Conservation (phyloP, 2,113 vertebrate species). For the Microcebus jonahi region DNA sequence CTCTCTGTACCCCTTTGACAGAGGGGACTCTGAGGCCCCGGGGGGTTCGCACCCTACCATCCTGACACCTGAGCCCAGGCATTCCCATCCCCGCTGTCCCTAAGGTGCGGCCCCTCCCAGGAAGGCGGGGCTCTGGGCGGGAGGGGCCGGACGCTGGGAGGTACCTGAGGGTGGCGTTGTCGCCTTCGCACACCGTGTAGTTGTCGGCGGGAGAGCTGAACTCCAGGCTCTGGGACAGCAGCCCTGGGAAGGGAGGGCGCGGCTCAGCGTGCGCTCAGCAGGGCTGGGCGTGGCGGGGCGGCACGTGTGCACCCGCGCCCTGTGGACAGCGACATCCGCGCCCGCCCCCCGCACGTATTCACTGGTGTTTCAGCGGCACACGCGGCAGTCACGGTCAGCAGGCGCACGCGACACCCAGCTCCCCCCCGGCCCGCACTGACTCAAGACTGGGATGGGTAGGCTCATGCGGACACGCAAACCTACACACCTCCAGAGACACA, state of each 20-base stretch:
- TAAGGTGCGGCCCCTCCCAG: not conserved
- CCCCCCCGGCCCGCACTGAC: not conserved
- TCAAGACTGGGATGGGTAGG: not conserved
- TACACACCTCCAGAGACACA: not conserved
- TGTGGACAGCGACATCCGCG: not conserved
- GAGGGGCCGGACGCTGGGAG: fast-evolving
- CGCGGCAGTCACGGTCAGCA: not conserved
- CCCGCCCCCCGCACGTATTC: fast-evolving
- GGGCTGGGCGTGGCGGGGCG: fast-evolving
- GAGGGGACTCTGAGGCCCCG: not conserved
- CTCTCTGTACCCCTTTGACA: not conserved
- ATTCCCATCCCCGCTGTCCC: not conserved
- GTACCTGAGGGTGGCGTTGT: constrained; percentile 81
- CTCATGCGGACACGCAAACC: no score
- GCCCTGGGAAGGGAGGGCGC: constrained; percentile 7
- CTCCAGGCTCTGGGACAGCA: constrained; percentile 79
- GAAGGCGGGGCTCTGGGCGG: not conserved
- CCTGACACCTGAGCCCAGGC: not conserved
- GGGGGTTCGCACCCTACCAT: no score
- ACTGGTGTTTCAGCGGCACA: not conserved
- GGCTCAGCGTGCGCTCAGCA: not conserved
- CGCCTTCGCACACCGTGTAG: constrained; percentile 78
- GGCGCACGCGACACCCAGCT: fast-evolving
- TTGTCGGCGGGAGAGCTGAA: constrained; percentile 73
- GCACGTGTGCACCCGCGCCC: fast-evolving